Evolutionary conservation across 2,113 vertebrate species (phyloP), one percentile per base, ranked within the genome.

Genomic region (Gymnobelideus leadbeateri): DNA sequence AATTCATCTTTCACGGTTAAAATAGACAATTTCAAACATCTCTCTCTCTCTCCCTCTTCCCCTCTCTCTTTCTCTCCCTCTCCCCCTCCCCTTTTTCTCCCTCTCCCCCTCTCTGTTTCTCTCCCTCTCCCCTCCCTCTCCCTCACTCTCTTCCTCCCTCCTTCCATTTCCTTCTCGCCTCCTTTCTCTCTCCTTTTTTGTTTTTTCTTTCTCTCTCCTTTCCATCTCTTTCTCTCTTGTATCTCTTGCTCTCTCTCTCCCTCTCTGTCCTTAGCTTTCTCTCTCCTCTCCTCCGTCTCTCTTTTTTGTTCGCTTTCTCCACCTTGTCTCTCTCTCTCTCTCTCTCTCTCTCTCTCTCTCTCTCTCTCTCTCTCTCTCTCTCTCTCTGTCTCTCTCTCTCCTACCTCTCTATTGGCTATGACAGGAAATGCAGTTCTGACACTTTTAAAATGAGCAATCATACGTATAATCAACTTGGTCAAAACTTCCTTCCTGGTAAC

Each of bases 401-500:
- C 50, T 52, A 3, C 1, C 49, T 91, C 94, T 92, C 37, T 94
- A 89, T 95, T 95, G 95, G 97, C 96, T 98, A 92, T 95, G 97
- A 98, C 98, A 98, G 99, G 99, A 99, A 99, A 98, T 97, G 95
- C 97, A 96, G 98, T 98, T 98, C 98, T 98, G 92, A 98, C 98
- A 98, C 97, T 98, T 98, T 98, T 97, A 46, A 98, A 98, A 98
- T 98, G 98, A 98, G 98, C 98, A 97, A 98, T 98, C 98, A 90
- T 98, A 98, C 96, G 84, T 98, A 98, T 98, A 98, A 98, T 98
- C 98, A 97, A 98, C 98, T 98, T 97, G 98, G 98, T 99, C 98
- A 98, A 98, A 98, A 98, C 98, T 99, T 99, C 99, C 99, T 99
- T 99, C 99, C 99, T 99, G 98, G 97, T 99, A 98, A 98, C 97